Evolutionary conservation across 2,888 invertebrate genomes (phyloP).

Genomic region (Timema podura): DNA sequence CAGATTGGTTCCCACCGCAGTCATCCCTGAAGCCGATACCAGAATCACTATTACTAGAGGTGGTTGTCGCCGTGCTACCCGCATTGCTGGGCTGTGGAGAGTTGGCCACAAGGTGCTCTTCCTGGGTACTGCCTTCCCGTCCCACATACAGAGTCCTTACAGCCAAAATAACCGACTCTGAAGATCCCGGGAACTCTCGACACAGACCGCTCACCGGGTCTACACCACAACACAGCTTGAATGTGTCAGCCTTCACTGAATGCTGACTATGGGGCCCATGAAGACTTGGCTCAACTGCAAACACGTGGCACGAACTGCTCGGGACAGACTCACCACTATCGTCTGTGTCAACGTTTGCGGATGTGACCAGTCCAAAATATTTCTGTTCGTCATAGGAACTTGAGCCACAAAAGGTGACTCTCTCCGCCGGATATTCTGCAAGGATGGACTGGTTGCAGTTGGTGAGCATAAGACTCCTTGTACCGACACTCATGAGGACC

Average conservation of each 20-base stretch:
- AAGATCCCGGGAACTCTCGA: slow-evolving; percentile 85
- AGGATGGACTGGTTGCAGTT: slow-evolving; percentile 73
- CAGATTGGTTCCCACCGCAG: slow-evolving; percentile 70
- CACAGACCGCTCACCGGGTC: slow-evolving; percentile 56
- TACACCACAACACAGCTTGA: slow-evolving; percentile 69
- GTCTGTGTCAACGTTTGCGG: slow-evolving; percentile 48
- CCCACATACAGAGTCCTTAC: slow-evolving; percentile 52
- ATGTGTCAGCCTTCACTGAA: slow-evolving; percentile 71
- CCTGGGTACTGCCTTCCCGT: slow-evolving; percentile 32
- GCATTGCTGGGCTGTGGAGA: slow-evolving; percentile 83
- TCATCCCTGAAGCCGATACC: slow-evolving; percentile 93
- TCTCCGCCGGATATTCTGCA: slow-evolving; percentile 81
- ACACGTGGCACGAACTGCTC: slow-evolving; percentile 91
- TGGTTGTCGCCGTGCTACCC: slow-evolving; percentile 71
- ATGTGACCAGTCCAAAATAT: slow-evolving; percentile 90
- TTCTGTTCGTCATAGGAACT: slow-evolving; percentile 87
- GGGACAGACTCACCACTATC: slow-evolving; percentile 50
- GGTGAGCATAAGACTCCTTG: slow-evolving; percentile 72
- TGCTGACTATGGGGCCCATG: slow-evolving; percentile 73
- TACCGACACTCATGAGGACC: slow-evolving; percentile 79
- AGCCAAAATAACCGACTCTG: slow-evolving; percentile 58
- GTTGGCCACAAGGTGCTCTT: slow-evolving; percentile 54
- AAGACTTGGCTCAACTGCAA: slow-evolving; percentile 85
- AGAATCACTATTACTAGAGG: slow-evolving; percentile 91
- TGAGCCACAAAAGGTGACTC: slow-evolving; percentile 84